Evolutionary conservation across 2,797 vertebrate genomes (phyloP).

Genomic region (Labroides dimidiatus): DNA sequence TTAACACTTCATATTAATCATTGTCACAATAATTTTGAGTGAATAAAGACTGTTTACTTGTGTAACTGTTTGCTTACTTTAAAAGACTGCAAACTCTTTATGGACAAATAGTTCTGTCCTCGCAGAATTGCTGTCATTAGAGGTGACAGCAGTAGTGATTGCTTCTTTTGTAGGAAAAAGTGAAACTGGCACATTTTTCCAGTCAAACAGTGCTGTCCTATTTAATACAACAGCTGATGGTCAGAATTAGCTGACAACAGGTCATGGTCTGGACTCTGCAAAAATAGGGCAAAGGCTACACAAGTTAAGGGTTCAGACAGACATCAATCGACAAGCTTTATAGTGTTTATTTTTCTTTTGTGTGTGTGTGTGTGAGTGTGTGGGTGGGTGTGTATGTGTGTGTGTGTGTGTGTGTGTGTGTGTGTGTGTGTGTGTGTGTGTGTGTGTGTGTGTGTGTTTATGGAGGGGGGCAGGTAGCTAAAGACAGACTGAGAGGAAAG

Average conservation of each 20-base stretch:
- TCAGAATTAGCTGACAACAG: constrained; percentile 46
- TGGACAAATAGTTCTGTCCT: neutral
- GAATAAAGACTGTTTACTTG: no score
- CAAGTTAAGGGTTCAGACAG: constrained; percentile 36
- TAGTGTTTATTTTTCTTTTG: no score
- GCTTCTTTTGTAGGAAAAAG: neutral
- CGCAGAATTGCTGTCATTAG: neutral
- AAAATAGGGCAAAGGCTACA: neutral
- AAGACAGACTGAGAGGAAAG: neutral
- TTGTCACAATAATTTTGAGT: no score
- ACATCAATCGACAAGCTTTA: constrained; percentile 42
- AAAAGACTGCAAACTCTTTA: neutral
- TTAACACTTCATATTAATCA: no score
- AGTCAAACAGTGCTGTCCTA: neutral
- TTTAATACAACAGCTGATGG: constrained; percentile 4
- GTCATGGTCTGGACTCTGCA: constrained; percentile 30
- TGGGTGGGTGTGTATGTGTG: no score
- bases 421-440: no score
- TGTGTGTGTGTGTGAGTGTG: no score
- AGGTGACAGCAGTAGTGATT: neutral
- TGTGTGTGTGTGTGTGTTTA: constrained; percentile 1
- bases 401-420: no score
- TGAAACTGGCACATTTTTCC: neutral
- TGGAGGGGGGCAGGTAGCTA: neutral
- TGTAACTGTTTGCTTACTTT: neutral